These are phyloP conservation scores for Malurus elegans DNA, from an alignment of 2,113 vertebrate genomes.

Conservation along the genomic window DNA sequence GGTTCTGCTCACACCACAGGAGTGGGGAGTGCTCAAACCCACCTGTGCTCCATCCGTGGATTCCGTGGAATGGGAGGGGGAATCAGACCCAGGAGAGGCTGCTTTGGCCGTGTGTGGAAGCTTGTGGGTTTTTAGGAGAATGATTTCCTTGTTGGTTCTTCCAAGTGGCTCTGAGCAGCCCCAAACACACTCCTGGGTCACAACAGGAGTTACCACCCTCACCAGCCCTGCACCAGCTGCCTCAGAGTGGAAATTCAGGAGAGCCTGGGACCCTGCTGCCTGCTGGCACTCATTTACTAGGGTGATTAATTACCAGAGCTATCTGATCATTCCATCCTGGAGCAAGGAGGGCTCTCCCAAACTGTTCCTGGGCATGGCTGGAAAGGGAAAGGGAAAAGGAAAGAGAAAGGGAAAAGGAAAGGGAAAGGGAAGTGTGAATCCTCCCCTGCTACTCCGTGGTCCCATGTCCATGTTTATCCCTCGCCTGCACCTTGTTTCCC, in stretches of 20 bases:
- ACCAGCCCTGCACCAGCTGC: neutral
- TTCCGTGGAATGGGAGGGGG: neutral
- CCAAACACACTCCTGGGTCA: neutral
- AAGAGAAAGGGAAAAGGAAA: too few relatives aligned
- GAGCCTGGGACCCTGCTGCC: neutral
- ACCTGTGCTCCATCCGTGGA: neutral
- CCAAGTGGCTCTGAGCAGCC: neutral
- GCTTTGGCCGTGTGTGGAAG: neutral
- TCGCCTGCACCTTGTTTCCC: fast-evolving
- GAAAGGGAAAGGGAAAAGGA: neutral
- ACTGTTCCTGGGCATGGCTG: neutral
- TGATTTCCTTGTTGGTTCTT: neutral
- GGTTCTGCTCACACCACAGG: neutral
- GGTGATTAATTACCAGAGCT: neutral
- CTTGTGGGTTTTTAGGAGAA: neutral
- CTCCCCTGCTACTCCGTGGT: neutral
- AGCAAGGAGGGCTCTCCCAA: neutral
- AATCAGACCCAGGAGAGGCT: neutral
- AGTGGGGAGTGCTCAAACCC: neutral
- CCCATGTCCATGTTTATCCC: neutral
- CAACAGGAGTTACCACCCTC: neutral
- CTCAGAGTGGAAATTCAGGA: neutral
- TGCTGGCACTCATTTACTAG: neutral
- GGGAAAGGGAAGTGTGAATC: fast-evolving
- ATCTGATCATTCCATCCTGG: neutral